Percentiles rank a stretch among this genome's conserved stretches.
phyloP scores from a whole-genome alignment of 1,140 invertebrate species.

The Aphelinus atriplicis region DNA sequence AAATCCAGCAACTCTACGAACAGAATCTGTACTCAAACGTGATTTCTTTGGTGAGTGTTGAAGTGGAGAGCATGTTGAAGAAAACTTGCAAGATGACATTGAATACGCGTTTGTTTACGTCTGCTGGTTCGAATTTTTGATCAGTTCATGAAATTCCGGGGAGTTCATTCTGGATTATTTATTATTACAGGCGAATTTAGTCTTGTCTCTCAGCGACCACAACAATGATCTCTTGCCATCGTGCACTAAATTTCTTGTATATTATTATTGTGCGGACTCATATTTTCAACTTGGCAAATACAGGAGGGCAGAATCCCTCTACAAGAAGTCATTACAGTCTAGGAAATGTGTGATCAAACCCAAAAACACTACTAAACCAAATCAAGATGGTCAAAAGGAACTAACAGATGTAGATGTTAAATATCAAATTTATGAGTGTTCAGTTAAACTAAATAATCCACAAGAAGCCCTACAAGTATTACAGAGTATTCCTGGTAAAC shows the following conservation, averaged over 20 bases:
- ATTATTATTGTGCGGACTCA: constrained; percentile 76
- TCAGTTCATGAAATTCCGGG: too few relatives aligned
- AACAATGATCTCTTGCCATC: constrained; percentile 69
- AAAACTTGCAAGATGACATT: neutral
- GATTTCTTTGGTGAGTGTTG: constrained; percentile 65
- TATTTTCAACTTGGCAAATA: constrained; percentile 74
- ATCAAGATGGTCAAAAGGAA: constrained; percentile 64
- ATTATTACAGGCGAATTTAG: constrained; percentile 69
- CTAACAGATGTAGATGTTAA: constrained; percentile 76
- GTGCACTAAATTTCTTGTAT: constrained; percentile 72
- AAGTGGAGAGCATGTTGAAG: neutral
- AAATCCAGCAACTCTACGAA: constrained; percentile 70
- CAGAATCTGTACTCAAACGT: constrained; percentile 71
- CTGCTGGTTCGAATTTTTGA: constrained; percentile 12
- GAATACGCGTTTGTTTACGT: neutral
- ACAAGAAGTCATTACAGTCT: constrained; percentile 74
- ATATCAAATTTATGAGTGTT: constrained; percentile 78
- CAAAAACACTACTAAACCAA: constrained; percentile 65
- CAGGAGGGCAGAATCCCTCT: constrained; percentile 75
- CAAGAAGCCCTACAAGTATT: constrained; percentile 73
- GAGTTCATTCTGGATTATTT: constrained; percentile 16
- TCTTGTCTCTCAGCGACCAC: constrained; percentile 74
- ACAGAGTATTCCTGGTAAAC: constrained; percentile 76
- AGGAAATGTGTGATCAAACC: constrained; percentile 75
- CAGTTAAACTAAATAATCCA: constrained; percentile 72